A percentile compares a stretch with the other conserved stretches of the same genome.
Evolutionary conservation across 2,888 invertebrate genomes (phyloP).

Genomic region (Priocnemis perturbator): DNA sequence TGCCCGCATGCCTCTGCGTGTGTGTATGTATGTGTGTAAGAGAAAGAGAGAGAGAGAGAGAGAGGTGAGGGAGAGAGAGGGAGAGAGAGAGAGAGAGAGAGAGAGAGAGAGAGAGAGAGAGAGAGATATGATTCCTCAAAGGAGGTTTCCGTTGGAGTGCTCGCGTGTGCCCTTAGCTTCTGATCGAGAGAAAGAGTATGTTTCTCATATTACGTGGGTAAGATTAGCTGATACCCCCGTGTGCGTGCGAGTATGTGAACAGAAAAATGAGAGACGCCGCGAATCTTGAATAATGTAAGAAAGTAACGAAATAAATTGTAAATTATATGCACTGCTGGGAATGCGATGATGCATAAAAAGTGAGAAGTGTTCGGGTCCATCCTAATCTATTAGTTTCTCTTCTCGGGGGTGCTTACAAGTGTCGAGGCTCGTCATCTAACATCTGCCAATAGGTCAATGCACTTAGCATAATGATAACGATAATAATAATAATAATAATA

Average conservation of each 20-base stretch:
- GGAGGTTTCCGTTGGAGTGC: slow-evolving; percentile 31
- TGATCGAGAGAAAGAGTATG: not conserved
- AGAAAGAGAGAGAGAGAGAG: slow-evolving; percentile 15
- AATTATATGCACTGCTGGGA: slow-evolving; percentile 39
- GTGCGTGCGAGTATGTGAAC: not conserved
- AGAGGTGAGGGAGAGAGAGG: slow-evolving; percentile 3
- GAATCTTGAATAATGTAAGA: not conserved
- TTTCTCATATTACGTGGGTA: slow-evolving; percentile 15
- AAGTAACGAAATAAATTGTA: slow-evolving; percentile 41
- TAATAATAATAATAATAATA: too few species aligned
- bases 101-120: not conserved
- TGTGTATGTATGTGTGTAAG: slow-evolving; percentile 11
- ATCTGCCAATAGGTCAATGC: too few species aligned
- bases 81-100: slow-evolving; percentile 15
- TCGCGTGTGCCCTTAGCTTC: slow-evolving; percentile 35
- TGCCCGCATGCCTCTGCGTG: too few species aligned
- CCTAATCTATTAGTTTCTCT: slow-evolving; percentile 37
- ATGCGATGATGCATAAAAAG: slow-evolving; percentile 26
- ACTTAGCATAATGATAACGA: too few species aligned
- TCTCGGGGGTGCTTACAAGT: slow-evolving; percentile 48
- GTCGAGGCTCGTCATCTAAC: not conserved
- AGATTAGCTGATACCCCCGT: slow-evolving; percentile 4
- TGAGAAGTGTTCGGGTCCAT: slow-evolving; percentile 39
- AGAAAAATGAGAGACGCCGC: slow-evolving; percentile 4
- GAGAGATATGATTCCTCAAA: slow-evolving; percentile 15